Evolutionary conservation across 2,113 vertebrate genomes (phyloP).

Genomic region (Mus pahari): DNA sequence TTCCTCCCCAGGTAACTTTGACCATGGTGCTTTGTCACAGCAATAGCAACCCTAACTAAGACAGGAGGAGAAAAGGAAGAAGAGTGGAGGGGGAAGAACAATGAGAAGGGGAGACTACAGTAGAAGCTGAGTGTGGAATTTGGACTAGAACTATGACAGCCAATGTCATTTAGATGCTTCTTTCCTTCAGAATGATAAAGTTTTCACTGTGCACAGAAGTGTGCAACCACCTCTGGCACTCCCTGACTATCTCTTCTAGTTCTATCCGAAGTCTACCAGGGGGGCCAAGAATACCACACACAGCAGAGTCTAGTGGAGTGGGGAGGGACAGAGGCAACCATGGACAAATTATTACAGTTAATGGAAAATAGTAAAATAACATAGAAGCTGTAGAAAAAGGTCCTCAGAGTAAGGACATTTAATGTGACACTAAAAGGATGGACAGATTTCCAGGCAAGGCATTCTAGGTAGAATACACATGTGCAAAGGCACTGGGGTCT

Average conservation of each 20-base stretch:
- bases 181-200: neutral
- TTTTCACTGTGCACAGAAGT: neutral
- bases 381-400: neutral
- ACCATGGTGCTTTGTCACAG: neutral
- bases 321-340: neutral
- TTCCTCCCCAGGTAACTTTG: neutral
- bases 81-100: neutral
- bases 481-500: neutral
- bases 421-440: neutral
- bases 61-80: neutral
- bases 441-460: neutral
- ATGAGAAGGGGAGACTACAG: neutral
- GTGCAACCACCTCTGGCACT: neutral
- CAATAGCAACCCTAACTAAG: neutral
- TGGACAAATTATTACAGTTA: neutral
- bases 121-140: no score
- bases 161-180: neutral
- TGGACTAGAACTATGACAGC: neutral
- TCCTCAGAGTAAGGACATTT: neutral
- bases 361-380: neutral
- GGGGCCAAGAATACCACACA: neutral
- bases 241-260: neutral
- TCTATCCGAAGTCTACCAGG: neutral
- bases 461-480: neutral
- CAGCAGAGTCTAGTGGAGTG: neutral